A percentile compares a stretch with the other conserved stretches of the same genome.
Evolutionary conservation across 1,140 invertebrate species (phyloP).

Genomic region (Trichonephila inaurata): DNA sequence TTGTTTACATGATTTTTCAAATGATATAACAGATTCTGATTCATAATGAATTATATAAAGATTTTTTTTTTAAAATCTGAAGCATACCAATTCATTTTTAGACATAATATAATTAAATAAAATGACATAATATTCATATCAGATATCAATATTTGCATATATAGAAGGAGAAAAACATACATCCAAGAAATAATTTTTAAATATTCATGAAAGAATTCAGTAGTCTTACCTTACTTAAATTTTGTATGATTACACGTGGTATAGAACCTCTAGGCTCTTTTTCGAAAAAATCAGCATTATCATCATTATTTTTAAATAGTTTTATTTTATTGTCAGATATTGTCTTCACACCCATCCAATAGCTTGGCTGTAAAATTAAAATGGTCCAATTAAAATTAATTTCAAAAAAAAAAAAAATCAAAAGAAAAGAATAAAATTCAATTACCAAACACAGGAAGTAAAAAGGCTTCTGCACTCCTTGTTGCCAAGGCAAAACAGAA

Average conservation of each 20-base stretch:
- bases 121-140: no score
- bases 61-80: no score
- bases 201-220: background rate
- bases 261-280: constrained; percentile 55
- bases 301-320: constrained; percentile 11
- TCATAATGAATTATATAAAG: no score
- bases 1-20: no score
- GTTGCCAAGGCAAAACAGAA: constrained; percentile 79
- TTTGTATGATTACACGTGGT: constrained; percentile 50
- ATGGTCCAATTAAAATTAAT: background rate
- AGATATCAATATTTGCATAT: no score
- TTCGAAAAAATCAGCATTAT: constrained; percentile 69
- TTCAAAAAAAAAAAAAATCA: background rate
- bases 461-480: constrained; percentile 81
- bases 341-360: constrained; percentile 44
- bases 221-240: constrained; percentile 69
- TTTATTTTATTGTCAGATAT: background rate
- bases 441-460: constrained; percentile 69
- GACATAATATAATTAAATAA: no score
- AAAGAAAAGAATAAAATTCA: background rate
- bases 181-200: no score
- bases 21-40: no score
- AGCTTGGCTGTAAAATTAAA: constrained; percentile 54
- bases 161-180: no score
- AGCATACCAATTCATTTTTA: no score